Conservation (phyloP, 2,113 vertebrate genomes). For the Gopherus evgoodei region DNA sequence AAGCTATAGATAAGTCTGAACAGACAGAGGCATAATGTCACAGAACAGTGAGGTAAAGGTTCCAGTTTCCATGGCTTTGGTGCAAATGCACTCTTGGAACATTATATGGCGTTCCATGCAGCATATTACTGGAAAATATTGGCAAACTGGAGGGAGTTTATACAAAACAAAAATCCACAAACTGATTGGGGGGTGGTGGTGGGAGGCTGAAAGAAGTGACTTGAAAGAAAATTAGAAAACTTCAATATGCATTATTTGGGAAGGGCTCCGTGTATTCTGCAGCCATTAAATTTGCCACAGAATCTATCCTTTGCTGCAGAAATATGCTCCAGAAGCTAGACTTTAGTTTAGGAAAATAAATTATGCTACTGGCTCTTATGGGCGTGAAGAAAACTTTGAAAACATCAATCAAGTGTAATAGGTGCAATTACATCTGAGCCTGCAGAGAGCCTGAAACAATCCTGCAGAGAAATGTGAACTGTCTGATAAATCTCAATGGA, state of each 20-base stretch:
- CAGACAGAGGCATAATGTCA: neutral
- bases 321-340: neutral
- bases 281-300: neutral
- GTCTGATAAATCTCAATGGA: neutral
- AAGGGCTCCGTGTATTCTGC: neutral
- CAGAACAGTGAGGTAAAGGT: neutral
- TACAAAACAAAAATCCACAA: neutral
- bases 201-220: neutral
- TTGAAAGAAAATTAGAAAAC: neutral
- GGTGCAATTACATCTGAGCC: neutral
- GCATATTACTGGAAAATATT: neutral
- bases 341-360: neutral
- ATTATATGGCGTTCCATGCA: neutral
- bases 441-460: neutral
- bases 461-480: neutral
- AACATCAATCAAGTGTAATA: neutral
- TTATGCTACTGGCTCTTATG: neutral
- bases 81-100: neutral
- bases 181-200: neutral
- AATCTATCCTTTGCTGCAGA: neutral
- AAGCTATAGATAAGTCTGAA: neutral
- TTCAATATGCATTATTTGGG: neutral
- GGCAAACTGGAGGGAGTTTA: neutral
- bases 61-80: neutral
- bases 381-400: neutral